phyloP scores from a whole-genome alignment of 2,113 vertebrate species.

The Lethenteron camtschaticum region DNA sequence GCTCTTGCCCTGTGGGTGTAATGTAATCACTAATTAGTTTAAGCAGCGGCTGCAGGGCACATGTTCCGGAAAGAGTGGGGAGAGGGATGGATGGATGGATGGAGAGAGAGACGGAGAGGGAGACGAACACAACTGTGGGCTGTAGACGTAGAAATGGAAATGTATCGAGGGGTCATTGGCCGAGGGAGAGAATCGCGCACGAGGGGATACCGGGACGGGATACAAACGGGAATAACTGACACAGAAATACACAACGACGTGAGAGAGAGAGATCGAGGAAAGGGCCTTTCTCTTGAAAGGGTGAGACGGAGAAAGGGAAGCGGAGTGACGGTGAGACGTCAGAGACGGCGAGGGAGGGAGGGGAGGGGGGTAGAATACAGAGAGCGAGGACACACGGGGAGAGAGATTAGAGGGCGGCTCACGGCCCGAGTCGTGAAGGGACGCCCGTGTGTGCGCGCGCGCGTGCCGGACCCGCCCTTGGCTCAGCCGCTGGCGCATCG shows the following conservation, averaged over 20 bases:
- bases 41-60: conserved; percentile 13
- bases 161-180: background rate
- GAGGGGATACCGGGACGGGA: conserved; percentile 15
- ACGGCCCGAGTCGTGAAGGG: too few species aligned
- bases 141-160: background rate
- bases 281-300: too few species aligned
- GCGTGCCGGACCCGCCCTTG: too few species aligned
- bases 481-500: too few species aligned
- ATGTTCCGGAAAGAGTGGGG: conserved; percentile 17
- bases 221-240: conserved; percentile 15
- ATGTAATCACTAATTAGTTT: conserved; percentile 12
- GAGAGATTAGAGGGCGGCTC: too few species aligned
- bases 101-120: conserved; percentile 17
- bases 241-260: background rate
- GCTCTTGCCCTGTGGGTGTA: conserved; percentile 8
- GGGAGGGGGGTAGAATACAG: too few species aligned
- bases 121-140: conserved; percentile 13
- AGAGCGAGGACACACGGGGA: too few species aligned
- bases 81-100: conserved; percentile 15
- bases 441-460: too few species aligned
- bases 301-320: too few species aligned
- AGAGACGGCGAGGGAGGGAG: too few species aligned
- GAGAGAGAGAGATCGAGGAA: background rate
- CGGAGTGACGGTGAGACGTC: too few species aligned
- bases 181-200: conserved; percentile 10